phyloP scores from a whole-genome alignment of 2,797 vertebrate species.

The Stomatorhinus walkeri region DNA sequence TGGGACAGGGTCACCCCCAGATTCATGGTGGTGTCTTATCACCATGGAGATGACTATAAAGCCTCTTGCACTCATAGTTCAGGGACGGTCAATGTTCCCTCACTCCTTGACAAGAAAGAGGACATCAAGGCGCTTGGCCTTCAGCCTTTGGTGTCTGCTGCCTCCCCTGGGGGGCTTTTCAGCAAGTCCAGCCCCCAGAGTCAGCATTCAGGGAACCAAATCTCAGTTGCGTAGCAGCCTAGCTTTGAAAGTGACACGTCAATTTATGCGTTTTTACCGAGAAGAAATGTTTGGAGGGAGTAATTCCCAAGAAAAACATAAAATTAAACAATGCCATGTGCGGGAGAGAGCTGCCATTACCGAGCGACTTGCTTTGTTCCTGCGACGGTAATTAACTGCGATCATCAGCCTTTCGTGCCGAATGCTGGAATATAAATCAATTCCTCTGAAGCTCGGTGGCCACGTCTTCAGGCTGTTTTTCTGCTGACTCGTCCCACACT shows the following conservation, averaged over 20 bases:
- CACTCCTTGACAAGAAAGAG: background rate
- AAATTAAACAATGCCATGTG: background rate
- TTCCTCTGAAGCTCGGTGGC: background rate
- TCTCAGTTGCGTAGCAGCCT: background rate
- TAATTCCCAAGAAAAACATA: background rate
- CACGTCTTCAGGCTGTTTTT: background rate
- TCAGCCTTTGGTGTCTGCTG: background rate
- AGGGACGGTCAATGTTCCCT: background rate
- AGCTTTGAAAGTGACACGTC: background rate
- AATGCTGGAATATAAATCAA: constrained; percentile 18
- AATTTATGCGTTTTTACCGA: background rate
- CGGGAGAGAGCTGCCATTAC: background rate
- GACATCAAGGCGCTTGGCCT: background rate
- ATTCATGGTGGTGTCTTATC: background rate
- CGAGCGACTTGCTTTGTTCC: background rate
- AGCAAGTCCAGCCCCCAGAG: background rate
- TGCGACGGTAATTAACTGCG: constrained; percentile 4
- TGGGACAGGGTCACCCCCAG: background rate
- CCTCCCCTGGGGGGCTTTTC: background rate
- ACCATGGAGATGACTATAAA: background rate
- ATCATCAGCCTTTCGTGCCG: constrained; percentile 10
- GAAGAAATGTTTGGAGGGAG: constrained; percentile 3
- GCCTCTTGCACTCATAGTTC: background rate
- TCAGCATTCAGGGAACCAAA: background rate
- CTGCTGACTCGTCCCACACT: constrained; percentile 3